These are phyloP conservation scores for Brevimyrus niger DNA, from an alignment of 2,113 vertebrate genomes.

Conservation along the genomic window DNA sequence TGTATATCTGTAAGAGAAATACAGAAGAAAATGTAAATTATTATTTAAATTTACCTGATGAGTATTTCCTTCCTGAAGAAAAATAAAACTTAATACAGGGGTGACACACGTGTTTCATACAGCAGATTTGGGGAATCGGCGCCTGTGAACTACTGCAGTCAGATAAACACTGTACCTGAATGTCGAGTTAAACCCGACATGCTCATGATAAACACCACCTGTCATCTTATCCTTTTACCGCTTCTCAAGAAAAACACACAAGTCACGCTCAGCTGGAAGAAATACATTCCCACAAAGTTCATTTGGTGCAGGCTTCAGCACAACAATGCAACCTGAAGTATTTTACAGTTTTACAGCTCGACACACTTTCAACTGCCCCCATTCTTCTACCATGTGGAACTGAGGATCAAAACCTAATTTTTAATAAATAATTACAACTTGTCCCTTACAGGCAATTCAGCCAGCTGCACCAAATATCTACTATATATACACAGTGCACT, in stretches of 20 bases:
- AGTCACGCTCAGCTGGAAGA: neutral
- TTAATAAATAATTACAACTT: neutral
- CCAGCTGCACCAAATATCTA: neutral
- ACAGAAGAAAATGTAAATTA: neutral
- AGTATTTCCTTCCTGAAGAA: neutral
- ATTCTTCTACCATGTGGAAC: neutral
- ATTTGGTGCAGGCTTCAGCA: neutral
- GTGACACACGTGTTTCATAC: neutral
- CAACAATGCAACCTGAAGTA: neutral
- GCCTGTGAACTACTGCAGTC: neutral
- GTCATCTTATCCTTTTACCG: neutral
- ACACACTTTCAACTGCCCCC: neutral
- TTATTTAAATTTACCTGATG: neutral
- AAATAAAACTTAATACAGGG: neutral
- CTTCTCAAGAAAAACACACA: neutral
- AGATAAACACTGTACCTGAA: neutral
- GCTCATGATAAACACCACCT: neutral
- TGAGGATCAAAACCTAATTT: neutral
- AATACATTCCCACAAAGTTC: neutral
- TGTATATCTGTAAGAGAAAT: neutral
- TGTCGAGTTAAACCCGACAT: neutral
- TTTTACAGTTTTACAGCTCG: neutral
- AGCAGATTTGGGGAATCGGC: neutral
- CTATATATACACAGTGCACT: neutral
- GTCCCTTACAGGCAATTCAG: neutral